These are phyloP conservation scores for Coronaproctus castanopsis DNA, from an alignment of 2,888 invertebrate species.

Conservation along the genomic window DNA sequence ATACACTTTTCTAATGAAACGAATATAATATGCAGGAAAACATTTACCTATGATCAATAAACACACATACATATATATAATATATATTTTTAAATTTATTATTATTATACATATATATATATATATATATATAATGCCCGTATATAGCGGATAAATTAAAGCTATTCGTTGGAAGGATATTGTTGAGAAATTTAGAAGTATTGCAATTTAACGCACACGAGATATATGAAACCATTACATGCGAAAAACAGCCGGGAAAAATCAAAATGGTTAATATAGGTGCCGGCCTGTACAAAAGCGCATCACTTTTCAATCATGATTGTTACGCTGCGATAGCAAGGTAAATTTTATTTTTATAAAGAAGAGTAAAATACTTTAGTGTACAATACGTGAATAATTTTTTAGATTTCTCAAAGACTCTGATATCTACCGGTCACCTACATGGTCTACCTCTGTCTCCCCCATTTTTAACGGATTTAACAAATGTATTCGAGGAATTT, in stretches of 20 bases:
- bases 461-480: no score
- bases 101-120: background rate
- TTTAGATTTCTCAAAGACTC: no score
- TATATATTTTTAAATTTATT: no score
- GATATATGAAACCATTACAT: slow-evolving; percentile 37
- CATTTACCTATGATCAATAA: no score
- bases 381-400: no score
- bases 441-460: no score
- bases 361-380: no score
- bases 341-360: slow-evolving; percentile 32
- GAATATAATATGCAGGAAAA: no score
- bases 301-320: slow-evolving; percentile 63
- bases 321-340: slow-evolving; percentile 58
- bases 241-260: slow-evolving; percentile 22
- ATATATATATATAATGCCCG: background rate
- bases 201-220: slow-evolving; percentile 74
- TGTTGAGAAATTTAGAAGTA: slow-evolving; percentile 49
- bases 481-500: no score
- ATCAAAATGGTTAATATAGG: slow-evolving; percentile 39
- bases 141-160: background rate
- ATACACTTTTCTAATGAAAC: no score
- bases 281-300: slow-evolving; percentile 53
- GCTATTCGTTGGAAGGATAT: slow-evolving; percentile 37
- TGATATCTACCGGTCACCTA: no score
- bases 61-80: no score